Percentiles rank a stretch among this genome's conserved stretches.
Conservation (phyloP, 2,888 invertebrate genomes). For the Monoplex corrugatus region DNA sequence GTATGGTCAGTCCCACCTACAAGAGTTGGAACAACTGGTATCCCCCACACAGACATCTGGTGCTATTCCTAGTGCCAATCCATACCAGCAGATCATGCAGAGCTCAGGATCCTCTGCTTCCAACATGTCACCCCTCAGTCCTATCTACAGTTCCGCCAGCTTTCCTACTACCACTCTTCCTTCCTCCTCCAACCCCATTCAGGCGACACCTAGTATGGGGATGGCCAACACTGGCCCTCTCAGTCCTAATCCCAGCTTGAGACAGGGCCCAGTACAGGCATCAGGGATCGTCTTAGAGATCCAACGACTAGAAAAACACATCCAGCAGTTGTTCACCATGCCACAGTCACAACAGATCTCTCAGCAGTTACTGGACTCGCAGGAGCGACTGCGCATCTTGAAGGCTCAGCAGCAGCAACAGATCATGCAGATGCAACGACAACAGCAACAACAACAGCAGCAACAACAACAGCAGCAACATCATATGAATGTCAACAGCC, state of each 20-base stretch:
- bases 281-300: constrained; percentile 66
- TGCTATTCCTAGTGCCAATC: constrained; percentile 58
- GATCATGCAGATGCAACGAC: constrained; percentile 68
- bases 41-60: constrained; percentile 59
- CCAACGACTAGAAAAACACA: constrained; percentile 75
- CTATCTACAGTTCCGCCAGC: constrained; percentile 60
- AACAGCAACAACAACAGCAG: constrained; percentile 56
- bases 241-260: constrained; percentile 62
- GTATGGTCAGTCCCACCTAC: constrained; percentile 64
- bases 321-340: constrained; percentile 75
- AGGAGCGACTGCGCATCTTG: constrained; percentile 74
- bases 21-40: constrained; percentile 70
- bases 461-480: constrained; percentile 57
- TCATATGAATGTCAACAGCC: constrained; percentile 36
- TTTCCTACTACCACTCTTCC: constrained; percentile 61
- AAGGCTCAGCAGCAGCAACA: constrained; percentile 75
- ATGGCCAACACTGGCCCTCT: constrained; percentile 58
- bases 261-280: constrained; percentile 50
- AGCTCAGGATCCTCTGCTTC: constrained; percentile 52
- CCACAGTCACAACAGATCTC: constrained; percentile 77
- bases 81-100: constrained; percentile 63
- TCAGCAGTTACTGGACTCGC: constrained; percentile 77
- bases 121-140: constrained; percentile 44
- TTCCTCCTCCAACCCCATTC: constrained; percentile 54
- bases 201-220: constrained; percentile 30